These are phyloP conservation scores for Oreochromis mossambicus DNA, from an alignment of 2,797 vertebrate species.

Conservation along the genomic window DNA sequence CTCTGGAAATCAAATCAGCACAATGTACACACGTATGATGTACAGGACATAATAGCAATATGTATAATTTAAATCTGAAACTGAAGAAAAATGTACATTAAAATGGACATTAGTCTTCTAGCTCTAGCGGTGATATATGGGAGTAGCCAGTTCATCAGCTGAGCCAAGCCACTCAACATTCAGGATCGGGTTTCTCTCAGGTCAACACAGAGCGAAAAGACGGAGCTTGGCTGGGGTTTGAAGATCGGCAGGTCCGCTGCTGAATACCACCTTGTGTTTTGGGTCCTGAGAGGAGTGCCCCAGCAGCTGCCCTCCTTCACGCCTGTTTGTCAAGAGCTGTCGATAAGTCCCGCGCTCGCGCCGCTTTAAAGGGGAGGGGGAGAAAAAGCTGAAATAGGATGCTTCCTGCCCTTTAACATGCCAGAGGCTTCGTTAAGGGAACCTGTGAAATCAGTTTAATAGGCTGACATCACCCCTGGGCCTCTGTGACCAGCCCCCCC, in stretches of 20 bases:
- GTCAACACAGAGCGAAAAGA: background rate
- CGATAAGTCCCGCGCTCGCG: conserved; percentile 67
- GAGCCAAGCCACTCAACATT: conserved; percentile 13
- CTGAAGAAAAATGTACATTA: background rate
- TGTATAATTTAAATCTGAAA: fast-evolving
- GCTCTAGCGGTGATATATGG: background rate
- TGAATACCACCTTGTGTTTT: conserved; percentile 70
- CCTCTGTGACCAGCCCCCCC: conserved; percentile 67
- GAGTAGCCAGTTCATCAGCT: conserved; percentile 3
- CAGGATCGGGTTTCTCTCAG: conserved; percentile 50
- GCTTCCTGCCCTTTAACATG: conserved; percentile 82
- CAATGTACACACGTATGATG: background rate
- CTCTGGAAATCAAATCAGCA: fast-evolving
- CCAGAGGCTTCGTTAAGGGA: conserved; percentile 80
- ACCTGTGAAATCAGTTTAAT: conserved; percentile 83
- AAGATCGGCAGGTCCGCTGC: conserved; percentile 51
- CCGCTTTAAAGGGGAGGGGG: conserved; percentile 56
- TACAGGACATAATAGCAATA: background rate
- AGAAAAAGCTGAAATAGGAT: conserved; percentile 73
- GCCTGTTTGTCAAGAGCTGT: conserved; percentile 77
- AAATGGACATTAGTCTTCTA: background rate
- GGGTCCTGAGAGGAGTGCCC: conserved; percentile 73
- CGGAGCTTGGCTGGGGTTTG: conserved; percentile 26
- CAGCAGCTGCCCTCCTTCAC: conserved; percentile 76
- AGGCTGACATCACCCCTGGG: conserved; percentile 79